phyloP scores from a whole-genome alignment of 2,113 vertebrate genomes.

The Chaetura pelagica region DNA sequence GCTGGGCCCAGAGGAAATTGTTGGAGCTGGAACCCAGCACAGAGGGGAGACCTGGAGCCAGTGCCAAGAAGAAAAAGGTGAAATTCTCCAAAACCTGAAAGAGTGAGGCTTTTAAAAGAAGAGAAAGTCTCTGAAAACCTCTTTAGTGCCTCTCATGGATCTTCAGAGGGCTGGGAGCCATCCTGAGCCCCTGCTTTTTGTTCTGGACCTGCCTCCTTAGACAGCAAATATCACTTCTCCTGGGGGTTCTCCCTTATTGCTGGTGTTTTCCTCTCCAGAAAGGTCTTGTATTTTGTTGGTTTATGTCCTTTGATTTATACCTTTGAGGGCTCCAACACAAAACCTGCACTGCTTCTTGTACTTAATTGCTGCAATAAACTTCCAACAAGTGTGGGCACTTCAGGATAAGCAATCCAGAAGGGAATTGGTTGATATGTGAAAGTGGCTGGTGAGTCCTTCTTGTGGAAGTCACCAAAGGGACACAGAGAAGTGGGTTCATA shows the following conservation, averaged over 20 bases:
- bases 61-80: slow-evolving; percentile 4
- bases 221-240: neutral
- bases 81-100: slow-evolving; percentile 7
- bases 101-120: neutral
- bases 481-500: neutral
- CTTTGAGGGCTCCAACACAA: neutral
- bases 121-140: neutral
- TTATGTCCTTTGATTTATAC: neutral
- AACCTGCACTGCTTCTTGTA: neutral
- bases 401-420: neutral
- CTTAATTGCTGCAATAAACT: neutral
- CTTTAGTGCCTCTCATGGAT: neutral
- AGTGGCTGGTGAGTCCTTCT: neutral
- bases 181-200: neutral
- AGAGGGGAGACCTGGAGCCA: slow-evolving; percentile 41
- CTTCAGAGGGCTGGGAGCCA: neutral
- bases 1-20: slow-evolving; percentile 67
- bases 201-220: neutral
- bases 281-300: neutral
- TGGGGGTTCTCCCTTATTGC: neutral
- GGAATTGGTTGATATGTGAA: neutral
- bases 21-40: slow-evolving; percentile 26
- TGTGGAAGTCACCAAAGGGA: neutral
- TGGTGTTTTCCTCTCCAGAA: neutral
- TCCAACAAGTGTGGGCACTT: neutral